phyloP scores from a whole-genome alignment of 2,888 invertebrate species.

The Caenorhabditis sinica region DNA sequence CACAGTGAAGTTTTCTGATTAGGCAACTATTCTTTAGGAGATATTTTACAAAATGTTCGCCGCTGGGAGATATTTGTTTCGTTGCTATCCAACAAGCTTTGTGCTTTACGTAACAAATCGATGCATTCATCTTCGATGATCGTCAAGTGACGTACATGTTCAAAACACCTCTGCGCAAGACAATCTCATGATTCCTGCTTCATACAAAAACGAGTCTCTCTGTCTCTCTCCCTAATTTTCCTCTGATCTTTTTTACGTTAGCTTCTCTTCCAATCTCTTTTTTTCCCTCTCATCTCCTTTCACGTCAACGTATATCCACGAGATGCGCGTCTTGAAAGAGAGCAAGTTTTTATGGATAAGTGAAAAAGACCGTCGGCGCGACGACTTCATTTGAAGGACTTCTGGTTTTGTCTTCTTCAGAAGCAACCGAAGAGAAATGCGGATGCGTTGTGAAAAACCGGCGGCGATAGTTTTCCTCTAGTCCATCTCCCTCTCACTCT shows the following conservation, averaged over 20 bases:
- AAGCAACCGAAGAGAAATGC: constrained; percentile 33
- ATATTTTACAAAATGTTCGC: background rate
- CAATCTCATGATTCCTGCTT: constrained; percentile 47
- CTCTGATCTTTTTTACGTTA: constrained; percentile 50
- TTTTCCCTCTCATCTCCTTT: constrained; percentile 13
- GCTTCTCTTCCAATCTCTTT: background rate
- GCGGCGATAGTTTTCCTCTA: constrained; percentile 36
- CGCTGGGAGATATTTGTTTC: constrained; percentile 24
- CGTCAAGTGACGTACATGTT: constrained; percentile 46
- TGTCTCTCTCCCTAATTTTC: background rate
- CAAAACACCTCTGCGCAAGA: constrained; percentile 58
- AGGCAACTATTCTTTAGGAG: background rate
- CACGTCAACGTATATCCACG: constrained; percentile 63
- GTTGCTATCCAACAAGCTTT: constrained; percentile 27
- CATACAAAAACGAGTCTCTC: constrained; percentile 45
- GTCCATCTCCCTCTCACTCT: background rate
- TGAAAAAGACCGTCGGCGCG: constrained; percentile 15
- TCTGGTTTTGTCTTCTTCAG: constrained; percentile 44
- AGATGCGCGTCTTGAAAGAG: constrained; percentile 43
- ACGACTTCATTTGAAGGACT: constrained; percentile 43
- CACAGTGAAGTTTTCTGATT: too few relatives aligned
- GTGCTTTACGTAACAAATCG: constrained; percentile 48
- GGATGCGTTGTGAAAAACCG: constrained; percentile 61
- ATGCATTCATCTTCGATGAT: constrained; percentile 31
- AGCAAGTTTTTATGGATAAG: constrained; percentile 58